Base-by-base conservation (phyloP, 2,888 invertebrate genomes). In the Acrocera orbiculus region DNA sequence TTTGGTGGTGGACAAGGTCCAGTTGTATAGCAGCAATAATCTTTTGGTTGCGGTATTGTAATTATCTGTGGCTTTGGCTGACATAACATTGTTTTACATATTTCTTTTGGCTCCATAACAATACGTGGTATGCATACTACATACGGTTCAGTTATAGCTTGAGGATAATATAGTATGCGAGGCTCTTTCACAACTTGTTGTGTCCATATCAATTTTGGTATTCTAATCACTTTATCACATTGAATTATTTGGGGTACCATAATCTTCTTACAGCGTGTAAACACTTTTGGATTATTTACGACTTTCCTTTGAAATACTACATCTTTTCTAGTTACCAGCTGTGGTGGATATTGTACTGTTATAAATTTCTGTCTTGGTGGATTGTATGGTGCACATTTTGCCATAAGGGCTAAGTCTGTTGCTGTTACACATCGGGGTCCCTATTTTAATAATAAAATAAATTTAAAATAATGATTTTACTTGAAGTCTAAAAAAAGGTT, bases 1-100 rank as follows among this genome's bases (percentile, higher is more conserved):
- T 51, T 50, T 23, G 46, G 50, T 3, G 53, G 52, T 3, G 51
- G 50, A 33, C 55, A 56, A 4, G 50, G 50, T 34, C 54, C 54
- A 24, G 51, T 52, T 8, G 51, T 50, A 41, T 53, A 53, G 35
- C 54, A 53, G 39, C 53, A 54, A 35, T 53, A 57, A 35, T 57
- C 55, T 9, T 43, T 40, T 4, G 56, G 51, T n/a, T 51, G 49
- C n/a, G 56, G 56, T 31, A 57, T 45, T 44, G 54, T 54, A 17
- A 57, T 43, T 0, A 49, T 47, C 45, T 57, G 56, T 0, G 56
- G 54, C 35, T 54, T 56, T 4, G 56, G 56, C 40, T 57, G 54
- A 33, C 56, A 56, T 25, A 56, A 41, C 30, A 56, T 48, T 10
- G 52, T 50, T 36, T 55, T 54, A 36, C 54, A 55, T 13, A 57